Evolutionary conservation across 2,888 invertebrate species (phyloP), one percentile per base, ranked within the genome.

Genomic region (Apantesis nais): DNA sequence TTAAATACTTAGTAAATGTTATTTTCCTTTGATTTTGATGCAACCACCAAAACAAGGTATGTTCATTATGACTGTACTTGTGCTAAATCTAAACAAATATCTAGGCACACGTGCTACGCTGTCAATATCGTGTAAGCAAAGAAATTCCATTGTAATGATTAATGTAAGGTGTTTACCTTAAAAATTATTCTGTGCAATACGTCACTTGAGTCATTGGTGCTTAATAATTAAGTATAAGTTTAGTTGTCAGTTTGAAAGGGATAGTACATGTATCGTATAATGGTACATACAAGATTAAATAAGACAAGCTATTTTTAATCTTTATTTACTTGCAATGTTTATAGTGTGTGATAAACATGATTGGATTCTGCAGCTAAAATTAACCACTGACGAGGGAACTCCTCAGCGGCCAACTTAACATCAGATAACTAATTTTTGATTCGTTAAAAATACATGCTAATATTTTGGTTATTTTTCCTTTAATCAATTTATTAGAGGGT

Each of bases 71-170:
- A 65, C 62, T 69, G 61, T 29, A 37, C 63, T 75, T 74, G 72
- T 66, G 61, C 77, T 79, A 79, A 79, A 81, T 79, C 72, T 64
- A 71, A 65, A 61, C 60, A 77, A 62, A 75, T 72, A 81, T 79
- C 72, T 64, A 71, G 66, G 62, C 60, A 77, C 64, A 75, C 73
- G 73, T 73, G 71, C 64, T 73, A 68, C 63, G 65, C 67, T 81
- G 73, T 80, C 79, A 77, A 80, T 77, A 74, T 75, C 67, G 66
- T 63, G 71, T 75, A 75, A 81, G 77, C 79, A 75, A 75, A 68
- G 71, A 71, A 77, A 77, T 79, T 77, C 77, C 70, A 67, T 60
- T 70, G 31, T 71, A 62, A 72, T 77, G 67, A 74, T 72, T 73
- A 63, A 73, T 58, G 72, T 78, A 73, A 66, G 71, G 60, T 39